Evolutionary conservation across 2,113 vertebrate species (phyloP), one percentile per base, ranked within the genome.

Genomic region (Hydrochoerus hydrochaeris): DNA sequence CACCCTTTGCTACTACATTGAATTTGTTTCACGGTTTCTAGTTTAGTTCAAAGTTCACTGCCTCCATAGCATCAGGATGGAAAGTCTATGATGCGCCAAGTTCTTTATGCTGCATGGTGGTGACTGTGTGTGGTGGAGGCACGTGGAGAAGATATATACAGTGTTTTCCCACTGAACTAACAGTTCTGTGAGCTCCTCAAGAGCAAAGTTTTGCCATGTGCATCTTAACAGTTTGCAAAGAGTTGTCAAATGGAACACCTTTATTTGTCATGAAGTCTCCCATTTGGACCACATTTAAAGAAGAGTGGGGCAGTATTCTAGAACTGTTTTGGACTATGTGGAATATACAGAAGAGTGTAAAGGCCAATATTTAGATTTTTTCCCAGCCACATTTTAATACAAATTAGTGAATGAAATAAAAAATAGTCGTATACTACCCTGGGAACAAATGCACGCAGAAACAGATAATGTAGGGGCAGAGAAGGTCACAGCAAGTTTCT

Each of bases 1-100:
- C 82, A 81, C 77, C 20, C 30, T 4, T 54, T 89, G 28, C 5
- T 80, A 49, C 80, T 93, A 69, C 54, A 28, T 95, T 46, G 52
- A 90, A 96, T 85, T 58, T 81, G 54, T 94, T 96, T 84, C 86
- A 69, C 16, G 57, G 86, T 82, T 95, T 92, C 91, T 87, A 38
- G 11, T 41, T 87, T 84, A 86, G 38, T 13, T 78, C 38, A 30
- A 95, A 93, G 41, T 95, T 85, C 30, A 32, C 41, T 63, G 97
- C 57, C n/a, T 88, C 80, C 24, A 3, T 80, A 87, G 65, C 41
- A 71, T 28, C 14, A 41, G 2, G 32, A 85, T 71, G 49, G 54
- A 91, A 84, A 93, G 67, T 24, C 49, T 91, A 58, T 16, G 16
- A 52, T 19, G 11, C 87, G 6, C 24, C 85, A 94, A 71, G 52